These are phyloP conservation scores for Pseudochaenichthys georgianus DNA, from an alignment of 2,797 vertebrate species.

Conservation along the genomic window DNA sequence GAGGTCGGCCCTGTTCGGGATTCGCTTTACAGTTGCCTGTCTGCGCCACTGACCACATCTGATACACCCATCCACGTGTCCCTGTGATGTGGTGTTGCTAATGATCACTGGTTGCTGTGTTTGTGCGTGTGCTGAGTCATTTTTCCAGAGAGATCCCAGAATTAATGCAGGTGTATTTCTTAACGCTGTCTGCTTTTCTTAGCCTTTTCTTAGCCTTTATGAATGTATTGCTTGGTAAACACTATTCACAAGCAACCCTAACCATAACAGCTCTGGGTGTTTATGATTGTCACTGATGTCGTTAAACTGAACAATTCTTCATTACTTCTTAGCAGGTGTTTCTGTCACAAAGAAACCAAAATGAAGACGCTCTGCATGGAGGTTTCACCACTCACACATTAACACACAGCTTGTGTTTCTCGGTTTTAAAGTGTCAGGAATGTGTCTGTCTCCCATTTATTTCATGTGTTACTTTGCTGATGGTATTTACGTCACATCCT, in stretches of 20 bases:
- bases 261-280: neutral
- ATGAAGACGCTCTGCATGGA: slow-evolving; percentile 10
- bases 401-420: slow-evolving; percentile 34
- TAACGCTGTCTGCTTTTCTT: slow-evolving; percentile 12
- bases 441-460: slow-evolving; percentile 51
- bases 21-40: slow-evolving; percentile 45
- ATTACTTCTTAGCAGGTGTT: slow-evolving; percentile 18
- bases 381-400: slow-evolving; percentile 29
- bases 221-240: slow-evolving; percentile 11
- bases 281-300: neutral
- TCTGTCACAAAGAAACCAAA: slow-evolving; percentile 17
- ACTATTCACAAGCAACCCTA: slow-evolving; percentile 4
- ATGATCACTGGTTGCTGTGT: slow-evolving; percentile 53
- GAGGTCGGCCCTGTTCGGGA: slow-evolving; percentile 31
- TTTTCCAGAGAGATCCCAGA: slow-evolving; percentile 32
- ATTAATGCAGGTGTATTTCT: slow-evolving; percentile 59
- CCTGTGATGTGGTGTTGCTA: slow-evolving; percentile 68
- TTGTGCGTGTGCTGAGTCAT: slow-evolving; percentile 40
- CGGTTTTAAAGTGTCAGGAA: slow-evolving; percentile 28
- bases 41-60: slow-evolving; percentile 65
- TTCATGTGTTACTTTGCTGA: slow-evolving; percentile 68
- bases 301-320: neutral
- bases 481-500: slow-evolving; percentile 64
- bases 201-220: neutral
- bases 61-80: slow-evolving; percentile 56